Evolutionary conservation across 2,113 vertebrate species (phyloP).

Genomic region (Crocuta crocuta): DNA sequence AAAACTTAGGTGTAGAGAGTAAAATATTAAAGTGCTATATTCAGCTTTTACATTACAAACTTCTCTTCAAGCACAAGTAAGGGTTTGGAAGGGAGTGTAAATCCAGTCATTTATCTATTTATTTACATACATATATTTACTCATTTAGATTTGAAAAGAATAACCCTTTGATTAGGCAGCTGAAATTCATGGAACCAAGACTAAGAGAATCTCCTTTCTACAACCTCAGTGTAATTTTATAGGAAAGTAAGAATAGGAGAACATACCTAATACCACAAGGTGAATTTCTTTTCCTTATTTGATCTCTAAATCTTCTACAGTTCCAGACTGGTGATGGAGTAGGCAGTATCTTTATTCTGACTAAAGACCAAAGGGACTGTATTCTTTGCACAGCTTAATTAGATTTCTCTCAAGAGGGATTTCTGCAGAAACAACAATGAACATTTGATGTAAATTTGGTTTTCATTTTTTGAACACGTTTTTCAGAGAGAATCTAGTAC

Average conservation of each 20-base stretch:
- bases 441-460: neutral
- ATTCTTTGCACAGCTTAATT: neutral
- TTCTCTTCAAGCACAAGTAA: neutral
- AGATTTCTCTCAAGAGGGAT: conserved; percentile 38
- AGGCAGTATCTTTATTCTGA: neutral
- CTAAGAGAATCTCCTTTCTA: neutral
- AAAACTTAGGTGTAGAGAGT: neutral
- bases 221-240: neutral
- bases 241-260: neutral
- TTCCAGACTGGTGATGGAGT: neutral
- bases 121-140: neutral
- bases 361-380: conserved; percentile 30
- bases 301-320: neutral
- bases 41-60: neutral
- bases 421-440: neutral
- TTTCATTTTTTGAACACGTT: neutral
- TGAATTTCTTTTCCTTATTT: neutral
- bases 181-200: neutral
- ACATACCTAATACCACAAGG: neutral
- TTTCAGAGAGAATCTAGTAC: neutral
- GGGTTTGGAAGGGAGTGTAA: neutral
- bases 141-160: neutral
- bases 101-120: neutral
- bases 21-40: neutral
- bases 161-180: neutral